Base-by-base conservation (phyloP, 2,797 vertebrate genomes). In the Spinus pinus region DNA sequence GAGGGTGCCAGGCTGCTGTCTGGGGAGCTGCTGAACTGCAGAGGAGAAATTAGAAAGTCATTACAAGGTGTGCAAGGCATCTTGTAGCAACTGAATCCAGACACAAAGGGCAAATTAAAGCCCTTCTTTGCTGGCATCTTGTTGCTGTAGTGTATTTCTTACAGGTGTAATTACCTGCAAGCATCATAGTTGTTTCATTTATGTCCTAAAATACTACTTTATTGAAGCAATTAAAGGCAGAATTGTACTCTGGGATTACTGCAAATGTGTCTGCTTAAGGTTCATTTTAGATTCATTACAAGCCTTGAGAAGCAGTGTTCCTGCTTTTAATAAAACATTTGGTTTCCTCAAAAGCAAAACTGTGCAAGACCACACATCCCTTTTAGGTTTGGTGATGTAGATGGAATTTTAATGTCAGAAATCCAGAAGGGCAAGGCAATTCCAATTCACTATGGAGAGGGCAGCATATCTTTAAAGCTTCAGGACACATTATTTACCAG, bases 341-440 rank as follows among this genome's bases (percentile, higher is more conserved):
- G 41, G 44, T 88, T 95, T 93, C 92, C 83, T 95, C 81, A 91
- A 93, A 95, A 93, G 78, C 83, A 94, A 82, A 92, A 80, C 62
- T 33, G 12, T 92, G 70, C 73, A 84, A 73, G 83, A 75, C 62
- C 60, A 86, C 71, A 88, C 62, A 82, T 30, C 51, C 54, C 61
- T 66, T 78, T 88, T 69, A 19, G 30, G 65, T 84, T 65, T 1
- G 0, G 58, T 69, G 62, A 27, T 5, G 9, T 39, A 86, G 42
- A n/a, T 75, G 47, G 70, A 86, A 81, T 94, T 75, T 84, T 70
- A 81, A 88, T 75, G 53, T 41, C 8, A 71, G 62, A 62, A 88
- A 47, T 35, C 35, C 35, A 87, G 39, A 88, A 92, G 28, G 37
- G 28, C 24, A 30, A 90, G 39, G 37, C 47, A 94, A 58, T 79